These are phyloP conservation scores for Fregata magnificens DNA, from an alignment of 2,113 vertebrate species.

Conservation along the genomic window DNA sequence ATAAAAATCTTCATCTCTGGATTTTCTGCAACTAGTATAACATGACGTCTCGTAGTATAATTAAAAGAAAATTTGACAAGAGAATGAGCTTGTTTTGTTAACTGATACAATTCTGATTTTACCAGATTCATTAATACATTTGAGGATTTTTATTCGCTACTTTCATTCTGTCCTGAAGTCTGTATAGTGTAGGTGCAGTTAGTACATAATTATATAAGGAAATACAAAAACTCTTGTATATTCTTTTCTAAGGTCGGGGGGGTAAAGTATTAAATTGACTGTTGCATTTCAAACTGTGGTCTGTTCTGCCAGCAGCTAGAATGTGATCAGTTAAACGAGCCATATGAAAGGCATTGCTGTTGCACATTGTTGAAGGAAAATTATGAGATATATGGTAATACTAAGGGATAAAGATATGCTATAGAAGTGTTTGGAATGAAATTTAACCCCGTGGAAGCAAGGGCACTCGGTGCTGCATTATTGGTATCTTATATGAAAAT, in stretches of 20 bases:
- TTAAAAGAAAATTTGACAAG: background rate
- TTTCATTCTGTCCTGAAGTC: background rate
- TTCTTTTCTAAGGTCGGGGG: background rate
- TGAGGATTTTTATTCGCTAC: background rate
- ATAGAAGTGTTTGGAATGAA: background rate
- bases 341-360: background rate
- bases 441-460: background rate
- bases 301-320: slow-evolving; percentile 32
- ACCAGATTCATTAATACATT: background rate
- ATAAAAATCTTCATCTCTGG: background rate
- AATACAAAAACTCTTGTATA: background rate
- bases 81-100: background rate
- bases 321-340: slow-evolving; percentile 3
- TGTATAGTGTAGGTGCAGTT: background rate
- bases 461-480: background rate
- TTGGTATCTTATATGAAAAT: background rate
- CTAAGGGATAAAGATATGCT: background rate
- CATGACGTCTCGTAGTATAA: background rate
- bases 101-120: background rate
- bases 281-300: background rate
- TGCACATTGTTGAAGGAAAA: background rate
- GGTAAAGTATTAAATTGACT: background rate
- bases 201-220: background rate
- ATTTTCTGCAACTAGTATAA: background rate
- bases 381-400: background rate